phyloP scores from a whole-genome alignment of 2,113 vertebrate genomes.

The Corythaeola cristata region DNA sequence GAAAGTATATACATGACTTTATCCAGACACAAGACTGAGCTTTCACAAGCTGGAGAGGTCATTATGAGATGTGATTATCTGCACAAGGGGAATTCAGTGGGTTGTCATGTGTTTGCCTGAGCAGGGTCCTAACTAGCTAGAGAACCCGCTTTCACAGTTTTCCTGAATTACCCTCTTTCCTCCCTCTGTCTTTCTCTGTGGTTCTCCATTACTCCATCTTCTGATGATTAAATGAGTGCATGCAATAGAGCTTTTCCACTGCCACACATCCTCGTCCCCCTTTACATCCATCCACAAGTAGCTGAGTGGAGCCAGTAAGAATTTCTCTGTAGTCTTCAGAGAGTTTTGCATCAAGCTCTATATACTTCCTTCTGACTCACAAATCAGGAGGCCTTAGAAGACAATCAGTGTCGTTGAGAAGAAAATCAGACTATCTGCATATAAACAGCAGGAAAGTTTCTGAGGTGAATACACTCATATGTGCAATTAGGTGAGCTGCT shows the following conservation, averaged over 20 bases:
- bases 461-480: background rate
- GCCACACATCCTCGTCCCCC: background rate
- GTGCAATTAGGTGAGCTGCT: background rate
- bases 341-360: background rate
- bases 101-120: background rate
- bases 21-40: background rate
- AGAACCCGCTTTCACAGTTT: background rate
- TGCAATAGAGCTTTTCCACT: background rate
- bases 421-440: background rate
- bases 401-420: background rate
- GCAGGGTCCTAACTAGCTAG: background rate
- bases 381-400: background rate
- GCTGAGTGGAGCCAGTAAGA: background rate
- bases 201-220: background rate
- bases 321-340: background rate
- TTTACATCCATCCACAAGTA: no score
- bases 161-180: background rate
- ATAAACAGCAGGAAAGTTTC: background rate
- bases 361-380: background rate
- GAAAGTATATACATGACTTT: background rate
- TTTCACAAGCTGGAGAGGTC: background rate
- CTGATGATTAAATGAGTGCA: background rate
- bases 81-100: no score
- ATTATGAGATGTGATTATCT: rapidly evolving
- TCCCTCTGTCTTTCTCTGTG: background rate